Conservation (phyloP, 1,140 invertebrate species). For the Charaxes varanes region DNA sequence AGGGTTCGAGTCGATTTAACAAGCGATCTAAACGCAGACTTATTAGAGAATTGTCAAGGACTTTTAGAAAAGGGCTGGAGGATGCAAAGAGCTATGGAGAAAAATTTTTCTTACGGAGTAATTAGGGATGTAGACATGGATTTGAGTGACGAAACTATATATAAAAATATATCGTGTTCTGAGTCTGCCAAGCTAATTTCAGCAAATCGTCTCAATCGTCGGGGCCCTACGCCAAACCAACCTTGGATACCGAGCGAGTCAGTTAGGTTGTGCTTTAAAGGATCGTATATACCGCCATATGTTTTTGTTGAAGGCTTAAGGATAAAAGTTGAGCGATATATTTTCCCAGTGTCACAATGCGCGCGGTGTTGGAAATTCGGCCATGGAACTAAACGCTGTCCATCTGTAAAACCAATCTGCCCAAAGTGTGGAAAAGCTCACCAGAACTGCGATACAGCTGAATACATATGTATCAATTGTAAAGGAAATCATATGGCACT, state of each 20-base stretch:
- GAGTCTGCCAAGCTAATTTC: neutral
- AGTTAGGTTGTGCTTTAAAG: slow-evolving; percentile 17
- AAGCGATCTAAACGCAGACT: neutral
- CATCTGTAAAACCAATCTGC: too few relatives aligned
- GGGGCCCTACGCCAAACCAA: neutral
- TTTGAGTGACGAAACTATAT: slow-evolving; percentile 4
- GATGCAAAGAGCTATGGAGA: slow-evolving; percentile 11
- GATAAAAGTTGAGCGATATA: slow-evolving; percentile 17
- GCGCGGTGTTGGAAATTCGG: too few relatives aligned
- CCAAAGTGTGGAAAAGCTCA: too few relatives aligned
- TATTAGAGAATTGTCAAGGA: slow-evolving; percentile 5
- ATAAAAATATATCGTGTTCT: slow-evolving; percentile 6
- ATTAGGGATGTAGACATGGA: slow-evolving; percentile 14
- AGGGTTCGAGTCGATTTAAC: slow-evolving; percentile 10
- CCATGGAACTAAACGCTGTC: too few relatives aligned
- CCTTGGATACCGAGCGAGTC: slow-evolving; percentile 16
- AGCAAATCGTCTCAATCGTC: slow-evolving; percentile 7
- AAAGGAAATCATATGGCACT: slow-evolving; percentile 3
- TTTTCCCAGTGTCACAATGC: slow-evolving; percentile 18
- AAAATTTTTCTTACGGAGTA: slow-evolving; percentile 12
- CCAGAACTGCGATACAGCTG: too few relatives aligned
- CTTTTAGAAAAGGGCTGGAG: slow-evolving; percentile 16
- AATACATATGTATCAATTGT: slow-evolving; percentile 3
- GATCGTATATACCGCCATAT: slow-evolving; percentile 9
- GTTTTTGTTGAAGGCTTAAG: slow-evolving; percentile 6